Evolutionary conservation across 2,888 invertebrate species (phyloP), one percentile per base, ranked within the genome.

Genomic region (Epicampocera succincta): DNA sequence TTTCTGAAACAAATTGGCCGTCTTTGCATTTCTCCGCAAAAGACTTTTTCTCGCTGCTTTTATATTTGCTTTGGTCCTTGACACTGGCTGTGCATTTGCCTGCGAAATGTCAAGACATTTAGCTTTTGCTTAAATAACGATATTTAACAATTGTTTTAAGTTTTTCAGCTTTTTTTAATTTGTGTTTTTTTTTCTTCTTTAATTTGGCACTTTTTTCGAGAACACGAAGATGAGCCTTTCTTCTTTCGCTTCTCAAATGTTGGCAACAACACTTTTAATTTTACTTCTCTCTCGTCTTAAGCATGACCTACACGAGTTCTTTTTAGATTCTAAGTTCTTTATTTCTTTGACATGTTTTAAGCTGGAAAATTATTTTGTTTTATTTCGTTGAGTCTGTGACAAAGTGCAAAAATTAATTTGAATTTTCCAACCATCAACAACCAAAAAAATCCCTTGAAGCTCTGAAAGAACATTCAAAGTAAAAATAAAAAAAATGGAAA

Each of bases 401-500:
- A 78, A 82, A 82, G 82, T 82, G 78, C 74, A 82, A 78, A 78
- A 82, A 82, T 82, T 82, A 82, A 82, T 82, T 82, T 78, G 82
- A 82, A 74, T 78, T 78, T 74, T 66, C 65, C 13, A 52, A 52
- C 40, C 74, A 71, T 78, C 65, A 71, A 44, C 65, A 52, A 33
- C 21, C 58, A 40, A 50, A 33, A 33, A 48, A 74, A 78, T 69
- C 44, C 65, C 52, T 82, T 75, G 69, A 73, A 77, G 58, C 65
- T 66, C 56, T 46, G 46, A 74, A 56, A 61, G 54, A 56, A 15
- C 40, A 40, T 12, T 13, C n/a, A n/a, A n/a, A n/a, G n/a, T n/a
- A 15, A 9, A 13, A 75, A 58, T 1, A 38, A 56, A 15, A 12
- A n/a, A 11, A 68, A 58, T 13, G 40, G 2, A 38, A n/a, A 38